Conservation (phyloP, 2,113 vertebrate genomes). For the Variabilichromis moorii region DNA sequence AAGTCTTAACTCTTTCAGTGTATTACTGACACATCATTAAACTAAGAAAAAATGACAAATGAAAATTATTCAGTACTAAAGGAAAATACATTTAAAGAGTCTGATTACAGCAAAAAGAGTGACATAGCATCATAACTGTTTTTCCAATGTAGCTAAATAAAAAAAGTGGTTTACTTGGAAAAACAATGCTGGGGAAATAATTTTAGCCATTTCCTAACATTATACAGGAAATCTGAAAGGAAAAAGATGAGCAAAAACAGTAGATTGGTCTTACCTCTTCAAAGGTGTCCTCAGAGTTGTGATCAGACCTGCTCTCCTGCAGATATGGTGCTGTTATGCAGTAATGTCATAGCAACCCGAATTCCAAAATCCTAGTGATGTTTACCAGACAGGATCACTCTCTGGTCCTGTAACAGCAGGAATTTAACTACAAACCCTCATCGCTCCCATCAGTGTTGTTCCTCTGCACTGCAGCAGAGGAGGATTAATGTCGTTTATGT, state of each 20-base stretch:
- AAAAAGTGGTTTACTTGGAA: neutral
- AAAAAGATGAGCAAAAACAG: neutral
- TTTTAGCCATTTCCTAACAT: rapidly evolving
- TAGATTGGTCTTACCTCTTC: neutral
- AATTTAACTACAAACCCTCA: neutral
- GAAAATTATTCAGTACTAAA: neutral
- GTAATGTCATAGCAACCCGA: rapidly evolving
- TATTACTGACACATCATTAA: rapidly evolving
- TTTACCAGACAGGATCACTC: rapidly evolving
- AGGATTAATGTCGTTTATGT: rapidly evolving
- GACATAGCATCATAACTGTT: rapidly evolving
- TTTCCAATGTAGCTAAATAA: neutral
- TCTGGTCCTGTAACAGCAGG: neutral
- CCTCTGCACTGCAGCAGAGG: neutral
- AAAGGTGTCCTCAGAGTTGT: neutral
- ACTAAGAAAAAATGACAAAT: neutral
- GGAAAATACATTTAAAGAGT: neutral
- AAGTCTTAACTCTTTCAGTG: neutral
- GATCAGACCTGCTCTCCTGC: neutral
- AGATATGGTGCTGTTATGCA: neutral
- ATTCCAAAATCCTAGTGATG: neutral
- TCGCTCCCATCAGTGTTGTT: neutral
- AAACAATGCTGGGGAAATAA: neutral
- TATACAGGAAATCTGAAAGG: neutral
- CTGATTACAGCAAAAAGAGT: neutral